Conservation (phyloP, 2,888 invertebrate species). For the Cosmia pyralina region DNA sequence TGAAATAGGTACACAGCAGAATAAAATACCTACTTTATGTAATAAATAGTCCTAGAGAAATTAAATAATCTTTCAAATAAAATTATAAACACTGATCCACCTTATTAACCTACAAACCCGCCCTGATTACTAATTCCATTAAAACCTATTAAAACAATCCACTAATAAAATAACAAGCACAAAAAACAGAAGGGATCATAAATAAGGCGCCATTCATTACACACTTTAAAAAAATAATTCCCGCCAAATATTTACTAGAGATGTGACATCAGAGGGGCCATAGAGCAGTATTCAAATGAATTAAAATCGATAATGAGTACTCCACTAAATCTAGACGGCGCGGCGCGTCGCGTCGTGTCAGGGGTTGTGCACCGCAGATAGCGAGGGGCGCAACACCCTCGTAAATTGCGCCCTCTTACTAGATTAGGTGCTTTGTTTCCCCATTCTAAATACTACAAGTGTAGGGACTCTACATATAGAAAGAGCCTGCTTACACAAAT, state of each 20-base stretch:
- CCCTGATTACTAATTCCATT: constrained; percentile 18
- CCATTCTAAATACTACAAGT: constrained; percentile 68
- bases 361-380: constrained; percentile 61
- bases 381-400: constrained; percentile 69
- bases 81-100: neutral
- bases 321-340: constrained; percentile 67
- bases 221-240: constrained; percentile 38
- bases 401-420: constrained; percentile 69
- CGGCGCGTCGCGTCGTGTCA: constrained; percentile 60
- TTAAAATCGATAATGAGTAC: constrained; percentile 75
- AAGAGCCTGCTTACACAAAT: constrained; percentile 41
- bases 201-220: constrained; percentile 45
- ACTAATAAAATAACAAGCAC: constrained; percentile 25
- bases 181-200: constrained; percentile 40
- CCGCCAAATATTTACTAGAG: constrained; percentile 52
- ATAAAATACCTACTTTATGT: neutral
- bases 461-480: constrained; percentile 48
- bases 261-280: constrained; percentile 41
- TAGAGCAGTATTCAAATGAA: constrained; percentile 65
- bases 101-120: constrained; percentile 22
- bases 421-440: constrained; percentile 77
- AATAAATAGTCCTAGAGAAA: neutral
- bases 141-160: constrained; percentile 36
- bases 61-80: neutral
- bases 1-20: neutral